Percentiles rank a stretch among this genome's conserved stretches.
phyloP scores from a whole-genome alignment of 2,113 vertebrate genomes.

The Arizona elegans region DNA sequence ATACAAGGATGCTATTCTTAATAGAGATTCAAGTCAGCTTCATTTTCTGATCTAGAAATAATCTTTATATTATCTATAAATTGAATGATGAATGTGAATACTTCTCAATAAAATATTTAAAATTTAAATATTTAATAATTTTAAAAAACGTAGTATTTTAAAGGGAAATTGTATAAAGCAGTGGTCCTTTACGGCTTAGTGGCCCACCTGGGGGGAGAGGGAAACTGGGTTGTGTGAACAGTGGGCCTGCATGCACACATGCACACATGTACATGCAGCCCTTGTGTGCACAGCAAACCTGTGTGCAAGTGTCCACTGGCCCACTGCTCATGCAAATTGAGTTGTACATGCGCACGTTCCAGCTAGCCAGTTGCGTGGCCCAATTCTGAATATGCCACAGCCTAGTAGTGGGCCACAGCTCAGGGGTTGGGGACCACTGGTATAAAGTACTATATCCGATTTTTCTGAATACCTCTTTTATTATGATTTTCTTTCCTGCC shows the following conservation, averaged over 20 bases:
- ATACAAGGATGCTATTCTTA: slow-evolving; percentile 44
- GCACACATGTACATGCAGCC: neutral
- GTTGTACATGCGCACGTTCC: rapidly evolving
- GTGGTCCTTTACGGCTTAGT: too few relatives aligned
- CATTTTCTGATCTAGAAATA: slow-evolving; percentile 49
- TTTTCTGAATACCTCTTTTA: neutral
- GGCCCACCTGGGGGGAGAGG: too few relatives aligned
- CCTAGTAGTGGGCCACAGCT: neutral
- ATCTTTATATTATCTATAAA: slow-evolving; percentile 16
- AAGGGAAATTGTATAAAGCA: neutral
- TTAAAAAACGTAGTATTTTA: neutral
- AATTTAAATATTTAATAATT: too few relatives aligned
- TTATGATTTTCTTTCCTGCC: neutral
- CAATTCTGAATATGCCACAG: neutral
- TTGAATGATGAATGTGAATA: slow-evolving; percentile 32
- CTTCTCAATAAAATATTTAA: slow-evolving; percentile 29
- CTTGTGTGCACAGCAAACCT: neutral
- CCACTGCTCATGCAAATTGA: neutral
- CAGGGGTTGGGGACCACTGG: neutral
- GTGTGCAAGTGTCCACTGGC: too few relatives aligned
- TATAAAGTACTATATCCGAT: neutral
- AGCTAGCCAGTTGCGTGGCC: neutral
- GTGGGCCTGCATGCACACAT: neutral
- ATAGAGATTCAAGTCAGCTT: slow-evolving; percentile 51
- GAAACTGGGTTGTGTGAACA: neutral